Evolutionary conservation across 2,888 invertebrate genomes (phyloP), one percentile per base, ranked within the genome.

Genomic region (Ypsolopha scabrella): DNA sequence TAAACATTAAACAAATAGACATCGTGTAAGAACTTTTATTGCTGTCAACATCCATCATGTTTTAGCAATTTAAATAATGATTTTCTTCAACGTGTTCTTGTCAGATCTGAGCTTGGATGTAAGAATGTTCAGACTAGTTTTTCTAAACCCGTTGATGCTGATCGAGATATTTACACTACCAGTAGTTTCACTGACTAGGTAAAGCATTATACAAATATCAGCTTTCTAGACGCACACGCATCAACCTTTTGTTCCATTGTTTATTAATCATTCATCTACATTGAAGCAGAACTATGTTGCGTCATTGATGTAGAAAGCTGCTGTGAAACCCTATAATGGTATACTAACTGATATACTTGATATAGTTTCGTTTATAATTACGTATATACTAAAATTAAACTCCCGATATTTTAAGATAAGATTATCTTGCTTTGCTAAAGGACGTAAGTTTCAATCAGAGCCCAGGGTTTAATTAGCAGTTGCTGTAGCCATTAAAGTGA

Each of bases 31-130:
- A 47, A 47, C 6, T 13, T 37, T 47, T 47, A 47, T 47, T 47
- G 47, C 47, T 47, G 47, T 47, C 47, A 46, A 47, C 47, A 47
- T 47, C 47, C 47, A 47, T 47, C 47, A 47, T 45, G 33, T 36
- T 47, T 47, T 47, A 47, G 47, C 47, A 47, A 37, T 47, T 47
- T 37, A 11, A 47, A 14, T 47, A 47, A 37, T 35, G 47, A 10
- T 47, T 47, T 47, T 47, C 37, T 47, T 47, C 11, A 9, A 9
- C 37, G 47, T 36, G 8, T 11, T 39, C 10, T 9, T 39, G 39
- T 10, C 6, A 39, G 39, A 11, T 11, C 10, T 6, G n/a, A 11
- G 39, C n/a, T 10, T 39, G 39, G 39, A 11, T 39, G 39, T 38
- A 38, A 38, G 38, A 10, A 38, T 47, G 47, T n/a, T 11, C n/a